Percentiles rank a stretch among this genome's conserved stretches.
Conservation (phyloP, 2,113 vertebrate genomes). For the Eulemur rufifrons region DNA sequence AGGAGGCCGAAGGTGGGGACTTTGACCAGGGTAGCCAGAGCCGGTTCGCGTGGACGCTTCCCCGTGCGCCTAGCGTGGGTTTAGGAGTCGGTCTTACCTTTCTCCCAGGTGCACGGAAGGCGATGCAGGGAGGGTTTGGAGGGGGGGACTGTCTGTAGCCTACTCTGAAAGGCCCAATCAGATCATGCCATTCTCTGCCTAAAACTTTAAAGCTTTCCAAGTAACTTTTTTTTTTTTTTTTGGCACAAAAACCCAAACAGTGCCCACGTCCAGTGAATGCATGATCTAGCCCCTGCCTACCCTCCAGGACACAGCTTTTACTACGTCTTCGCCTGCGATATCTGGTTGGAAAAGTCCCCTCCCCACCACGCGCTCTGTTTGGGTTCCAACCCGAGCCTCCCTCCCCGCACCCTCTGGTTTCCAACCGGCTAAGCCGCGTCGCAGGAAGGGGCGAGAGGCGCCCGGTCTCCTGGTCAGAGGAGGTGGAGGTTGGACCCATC, state of each 20-base stretch:
- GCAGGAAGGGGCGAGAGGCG: neutral
- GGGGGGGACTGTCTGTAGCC: neutral
- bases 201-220: neutral
- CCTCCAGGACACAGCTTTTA: neutral
- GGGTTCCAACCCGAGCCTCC: neutral
- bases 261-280: neutral
- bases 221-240: neutral
- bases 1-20: neutral
- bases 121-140: accelerated
- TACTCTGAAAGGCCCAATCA: neutral
- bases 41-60: accelerated
- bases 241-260: neutral
- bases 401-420: neutral
- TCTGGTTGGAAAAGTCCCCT: neutral
- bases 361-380: neutral
- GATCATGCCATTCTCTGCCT: neutral
- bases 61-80: neutral
- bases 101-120: neutral
- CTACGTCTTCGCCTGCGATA: accelerated
- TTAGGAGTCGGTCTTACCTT: neutral
- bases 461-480: neutral
- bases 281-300: neutral
- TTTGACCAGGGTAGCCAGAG: accelerated
- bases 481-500: neutral
- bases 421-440: neutral